Base-by-base conservation (phyloP, 37 sponge, comb jelly and placozoan species). In the Ianthella basta region DNA sequence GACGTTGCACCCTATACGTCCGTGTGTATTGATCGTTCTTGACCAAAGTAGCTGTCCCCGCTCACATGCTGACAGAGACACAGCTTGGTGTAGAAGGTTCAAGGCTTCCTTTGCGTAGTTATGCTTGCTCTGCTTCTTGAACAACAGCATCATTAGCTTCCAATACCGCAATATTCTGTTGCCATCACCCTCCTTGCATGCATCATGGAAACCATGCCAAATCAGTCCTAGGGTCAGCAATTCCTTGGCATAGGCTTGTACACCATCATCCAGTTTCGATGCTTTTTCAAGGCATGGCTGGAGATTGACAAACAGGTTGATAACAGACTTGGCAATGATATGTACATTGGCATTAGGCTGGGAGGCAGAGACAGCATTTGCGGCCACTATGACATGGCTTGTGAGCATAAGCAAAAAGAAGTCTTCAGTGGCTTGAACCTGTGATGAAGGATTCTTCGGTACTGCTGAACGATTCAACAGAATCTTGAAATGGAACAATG, bases 201-300 rank as follows among this genome's bases (percentile, higher is more conserved):
- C 84, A 79, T 88, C 89, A 64, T 80, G 68, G 54, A 84, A 83
- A 0, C 80, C 67, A 66, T 83, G 84, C 89, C 89, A 88, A 21
- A 88, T 3, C 29, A 86, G 65, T 13, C 86, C 79, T 2, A 85
- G 54, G 29, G 57, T 73, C 27, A 70, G 27, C 10, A 54, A 33
- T 53, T 80, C 56, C 56, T 32, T 35, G 5, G 56, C 29, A 34
- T 80, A 80, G 20, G 30, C 21, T 25, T 30, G 21, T 8, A 80
- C 80, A 19, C 35, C 57, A 55, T 80, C 80, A 53, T 55, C 35
- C 34, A 20, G 29, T 3, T 40, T 50, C 6, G 35, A 6, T 80
- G 24, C 30, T 30, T 19, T 29, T 24, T 80, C 56, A 2, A 25
- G 63, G 4, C 4, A 25, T 50, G 80, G 80, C 6, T 27, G 55